Evolutionary conservation across 2,113 vertebrate genomes (phyloP).

Genomic region (sheep (Ovis aries)): DNA sequence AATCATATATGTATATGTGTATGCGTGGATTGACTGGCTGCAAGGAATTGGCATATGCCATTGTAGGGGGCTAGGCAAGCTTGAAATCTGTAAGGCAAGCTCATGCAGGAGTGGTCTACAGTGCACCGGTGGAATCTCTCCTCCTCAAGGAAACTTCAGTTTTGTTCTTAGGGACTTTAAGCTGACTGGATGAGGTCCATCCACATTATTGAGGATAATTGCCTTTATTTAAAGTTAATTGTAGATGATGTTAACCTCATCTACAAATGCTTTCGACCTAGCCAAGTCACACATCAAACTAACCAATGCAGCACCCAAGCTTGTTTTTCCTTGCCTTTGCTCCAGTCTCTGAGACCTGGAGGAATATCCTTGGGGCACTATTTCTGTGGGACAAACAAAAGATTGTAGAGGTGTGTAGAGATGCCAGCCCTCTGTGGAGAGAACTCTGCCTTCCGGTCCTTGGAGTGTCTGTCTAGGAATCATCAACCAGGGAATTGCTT

Average conservation of each 20-base stretch:
- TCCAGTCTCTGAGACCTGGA: neutral
- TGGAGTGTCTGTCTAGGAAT: neutral
- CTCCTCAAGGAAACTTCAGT: neutral
- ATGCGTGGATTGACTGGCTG: neutral
- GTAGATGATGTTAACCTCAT: neutral
- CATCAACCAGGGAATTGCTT: neutral
- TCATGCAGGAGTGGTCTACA: neutral
- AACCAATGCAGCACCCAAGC: neutral
- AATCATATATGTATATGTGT: neutral
- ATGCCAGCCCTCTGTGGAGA: neutral
- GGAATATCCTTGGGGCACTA: neutral
- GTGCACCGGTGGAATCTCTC: neutral
- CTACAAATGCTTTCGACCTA: neutral
- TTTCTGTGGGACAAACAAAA: neutral
- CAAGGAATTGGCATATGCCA: neutral
- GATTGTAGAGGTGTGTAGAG: neutral
- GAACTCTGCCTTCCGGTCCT: neutral
- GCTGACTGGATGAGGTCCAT: neutral
- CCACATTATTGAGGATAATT: neutral
- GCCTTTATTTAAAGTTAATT: neutral
- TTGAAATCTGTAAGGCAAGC: neutral
- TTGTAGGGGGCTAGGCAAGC: neutral
- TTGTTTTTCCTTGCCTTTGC: neutral
- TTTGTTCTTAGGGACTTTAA: neutral
- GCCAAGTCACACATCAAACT: neutral